Base-by-base conservation (phyloP, 2,888 invertebrate genomes). In the Dryococelus australis region DNA sequence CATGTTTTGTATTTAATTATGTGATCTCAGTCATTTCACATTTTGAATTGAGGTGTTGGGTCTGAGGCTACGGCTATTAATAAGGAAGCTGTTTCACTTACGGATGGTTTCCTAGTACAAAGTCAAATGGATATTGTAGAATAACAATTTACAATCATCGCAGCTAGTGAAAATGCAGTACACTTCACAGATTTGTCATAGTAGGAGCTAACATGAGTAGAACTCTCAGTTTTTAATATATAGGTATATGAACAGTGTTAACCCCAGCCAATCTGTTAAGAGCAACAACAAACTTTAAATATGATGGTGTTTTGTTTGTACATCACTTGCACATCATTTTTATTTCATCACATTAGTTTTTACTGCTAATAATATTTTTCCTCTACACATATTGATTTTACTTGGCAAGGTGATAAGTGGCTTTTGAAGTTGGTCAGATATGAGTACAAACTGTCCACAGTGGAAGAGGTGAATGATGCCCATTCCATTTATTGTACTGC, bases 291-390 rank as follows among this genome's bases (percentile, higher is more conserved):
- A 65, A 24, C n/a, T 65, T 65, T 65, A 9, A 65, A n/a, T 16
- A 47, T 1, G 16, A 47, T 16, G 24, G 65, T 24, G 8, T 65
- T 65, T 65, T 8, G 10, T 65, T 65, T 51, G 20, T 65, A 65
- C 65, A 65, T 65, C 65, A 65, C 65, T 24, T 65, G 65, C 65
- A 65, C 65, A 65, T 65, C 65, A 65, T 65, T 65, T 65, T 65
- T 3, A 65, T 65, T 65, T 65, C 65, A 65, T 65, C 65, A 65
- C 65, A 65, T 65, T 65, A 65, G 65, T 65, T 65, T 16, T 65
- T 65, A 65, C 65, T 65, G 65, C n/a, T 65, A n/a, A 65, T 65
- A 24, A n/a, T 65, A 20, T 65, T 65, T 24, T 65, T 47, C 47
- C 47, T 47, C 10, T 65, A 65, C n/a, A 65, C 65, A n/a, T 65